Evolutionary conservation across 2,888 invertebrate species (phyloP).

Genomic region (Leptinotarsa tumamoca): DNA sequence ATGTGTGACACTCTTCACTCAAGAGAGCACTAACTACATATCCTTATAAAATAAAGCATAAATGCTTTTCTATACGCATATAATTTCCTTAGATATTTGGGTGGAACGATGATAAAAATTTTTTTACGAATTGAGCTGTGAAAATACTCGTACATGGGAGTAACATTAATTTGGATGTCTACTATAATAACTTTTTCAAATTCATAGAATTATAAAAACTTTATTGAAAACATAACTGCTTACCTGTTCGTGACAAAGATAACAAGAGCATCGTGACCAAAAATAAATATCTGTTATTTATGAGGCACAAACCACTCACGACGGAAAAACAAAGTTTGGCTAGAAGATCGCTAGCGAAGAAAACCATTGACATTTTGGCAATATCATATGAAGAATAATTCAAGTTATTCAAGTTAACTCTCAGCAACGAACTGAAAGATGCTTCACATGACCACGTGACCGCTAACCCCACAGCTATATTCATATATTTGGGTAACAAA

Average conservation of each 20-base stretch:
- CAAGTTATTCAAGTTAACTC: slow-evolving; percentile 72
- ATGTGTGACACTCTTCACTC: too few relatives aligned
- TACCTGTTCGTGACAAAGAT: slow-evolving; percentile 77
- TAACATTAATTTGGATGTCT: too few relatives aligned
- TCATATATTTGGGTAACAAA: slow-evolving; percentile 70
- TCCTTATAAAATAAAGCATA: too few relatives aligned
- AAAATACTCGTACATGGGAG: too few relatives aligned
- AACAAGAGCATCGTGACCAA: slow-evolving; percentile 76
- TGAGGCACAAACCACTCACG: slow-evolving; percentile 72
- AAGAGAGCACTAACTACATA: too few relatives aligned
- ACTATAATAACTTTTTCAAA: too few relatives aligned
- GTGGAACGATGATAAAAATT: too few relatives aligned
- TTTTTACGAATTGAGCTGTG: too few relatives aligned
- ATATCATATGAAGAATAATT: slow-evolving; percentile 72
- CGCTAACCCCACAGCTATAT: slow-evolving; percentile 77
- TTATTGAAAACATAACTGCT: slow-evolving; percentile 51
- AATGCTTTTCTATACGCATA: too few relatives aligned
- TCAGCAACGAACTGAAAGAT: slow-evolving; percentile 78
- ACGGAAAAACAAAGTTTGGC: slow-evolving; percentile 75
- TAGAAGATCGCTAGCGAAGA: slow-evolving; percentile 76
- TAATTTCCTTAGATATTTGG: too few relatives aligned
- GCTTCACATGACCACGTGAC: slow-evolving; percentile 77
- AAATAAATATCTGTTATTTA: slow-evolving; percentile 76
- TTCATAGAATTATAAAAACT: too few relatives aligned
- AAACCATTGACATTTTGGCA: slow-evolving; percentile 77